A percentile compares a stretch with the other conserved stretches of the same genome.
Evolutionary conservation across 92 coral and sea anemone genomes (phyloP).

Genomic region (Palythoa grandis): DNA sequence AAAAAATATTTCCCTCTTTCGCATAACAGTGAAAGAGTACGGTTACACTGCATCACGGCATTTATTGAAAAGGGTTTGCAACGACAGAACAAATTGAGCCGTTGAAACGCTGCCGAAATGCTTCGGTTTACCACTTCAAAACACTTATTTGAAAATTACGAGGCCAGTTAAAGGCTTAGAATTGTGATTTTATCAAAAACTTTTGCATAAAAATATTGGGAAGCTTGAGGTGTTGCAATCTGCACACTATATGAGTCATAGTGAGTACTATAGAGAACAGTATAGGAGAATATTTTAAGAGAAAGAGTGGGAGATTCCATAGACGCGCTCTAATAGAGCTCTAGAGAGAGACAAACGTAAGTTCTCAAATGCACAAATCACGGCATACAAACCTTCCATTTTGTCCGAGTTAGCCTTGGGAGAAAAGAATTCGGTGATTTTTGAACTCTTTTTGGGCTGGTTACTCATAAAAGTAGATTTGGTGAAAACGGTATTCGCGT

Average conservation of each 20-base stretch:
- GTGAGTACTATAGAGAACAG: constrained; percentile 78
- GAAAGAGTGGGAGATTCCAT: constrained; percentile 69
- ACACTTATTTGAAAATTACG: constrained; percentile 18
- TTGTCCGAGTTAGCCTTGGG: constrained; percentile 70
- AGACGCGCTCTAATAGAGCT: constrained; percentile 59
- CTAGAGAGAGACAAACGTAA: constrained; percentile 42
- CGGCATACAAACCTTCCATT: constrained; percentile 83
- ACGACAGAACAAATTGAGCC: constrained; percentile 54
- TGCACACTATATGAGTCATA: constrained; percentile 63
- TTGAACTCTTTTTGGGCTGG: constrained; percentile 65
- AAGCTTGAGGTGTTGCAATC: constrained; percentile 52
- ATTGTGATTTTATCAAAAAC: constrained; percentile 35
- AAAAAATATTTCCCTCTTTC: constrained; percentile 5
- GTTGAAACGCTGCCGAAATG: constrained; percentile 49
- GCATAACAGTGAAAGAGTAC: constrained; percentile 9
- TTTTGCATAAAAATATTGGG: constrained; percentile 30
- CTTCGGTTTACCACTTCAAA: constrained; percentile 45
- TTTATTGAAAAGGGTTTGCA: constrained; percentile 58
- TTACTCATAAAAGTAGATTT: constrained; percentile 51
- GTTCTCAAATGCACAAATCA: constrained; percentile 54
- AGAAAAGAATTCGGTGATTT: constrained; percentile 66
- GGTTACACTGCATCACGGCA: constrained; percentile 23
- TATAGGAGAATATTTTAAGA: constrained; percentile 69
- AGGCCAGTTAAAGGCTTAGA: constrained; percentile 1
- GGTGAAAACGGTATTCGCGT: constrained; percentile 44